Evolutionary conservation across 2,888 invertebrate species (phyloP).

Genomic region (Bhutanitis thaidina): DNA sequence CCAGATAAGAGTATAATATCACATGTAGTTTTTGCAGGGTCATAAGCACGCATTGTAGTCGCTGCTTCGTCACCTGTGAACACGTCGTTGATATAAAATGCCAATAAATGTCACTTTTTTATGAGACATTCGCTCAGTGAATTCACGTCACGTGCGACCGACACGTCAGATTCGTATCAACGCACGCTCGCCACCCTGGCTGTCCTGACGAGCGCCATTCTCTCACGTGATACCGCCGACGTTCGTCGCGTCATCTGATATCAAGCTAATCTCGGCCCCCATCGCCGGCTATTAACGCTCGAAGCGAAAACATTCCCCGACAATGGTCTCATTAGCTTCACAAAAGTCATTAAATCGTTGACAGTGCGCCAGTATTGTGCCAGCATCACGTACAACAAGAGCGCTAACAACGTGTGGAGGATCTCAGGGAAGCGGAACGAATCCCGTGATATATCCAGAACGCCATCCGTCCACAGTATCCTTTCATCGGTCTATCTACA

Average conservation of each 20-base stretch:
- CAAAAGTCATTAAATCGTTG: conserved; percentile 69
- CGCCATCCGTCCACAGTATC: conserved; percentile 57
- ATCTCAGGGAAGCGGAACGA: conserved; percentile 74
- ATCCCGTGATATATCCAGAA: conserved; percentile 64
- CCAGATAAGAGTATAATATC: conserved; percentile 54
- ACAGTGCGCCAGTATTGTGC: conserved; percentile 53
- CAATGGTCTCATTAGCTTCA: conserved; percentile 71
- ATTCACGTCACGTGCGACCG: conserved; percentile 71
- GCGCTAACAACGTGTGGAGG: conserved; percentile 75
- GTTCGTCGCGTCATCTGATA: conserved; percentile 34
- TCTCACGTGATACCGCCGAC: conserved; percentile 53
- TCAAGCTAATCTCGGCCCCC: conserved; percentile 54
- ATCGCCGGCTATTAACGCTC: conserved; percentile 53
- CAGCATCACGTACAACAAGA: conserved; percentile 66
- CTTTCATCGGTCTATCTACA: conserved; percentile 56
- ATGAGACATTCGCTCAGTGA: conserved; percentile 59
- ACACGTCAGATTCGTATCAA: conserved; percentile 66
- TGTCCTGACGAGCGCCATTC: conserved; percentile 47
- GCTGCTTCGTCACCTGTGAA: conserved; percentile 59
- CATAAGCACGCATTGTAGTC: conserved; percentile 58
- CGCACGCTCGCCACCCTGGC: conserved; percentile 42
- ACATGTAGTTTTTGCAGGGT: conserved; percentile 66
- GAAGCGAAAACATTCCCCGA: conserved; percentile 52
- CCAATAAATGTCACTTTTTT: conserved; percentile 79
- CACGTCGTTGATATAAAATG: conserved; percentile 76